phyloP scores from a whole-genome alignment of 2,113 vertebrate species.

The Bubalus kerabau region DNA sequence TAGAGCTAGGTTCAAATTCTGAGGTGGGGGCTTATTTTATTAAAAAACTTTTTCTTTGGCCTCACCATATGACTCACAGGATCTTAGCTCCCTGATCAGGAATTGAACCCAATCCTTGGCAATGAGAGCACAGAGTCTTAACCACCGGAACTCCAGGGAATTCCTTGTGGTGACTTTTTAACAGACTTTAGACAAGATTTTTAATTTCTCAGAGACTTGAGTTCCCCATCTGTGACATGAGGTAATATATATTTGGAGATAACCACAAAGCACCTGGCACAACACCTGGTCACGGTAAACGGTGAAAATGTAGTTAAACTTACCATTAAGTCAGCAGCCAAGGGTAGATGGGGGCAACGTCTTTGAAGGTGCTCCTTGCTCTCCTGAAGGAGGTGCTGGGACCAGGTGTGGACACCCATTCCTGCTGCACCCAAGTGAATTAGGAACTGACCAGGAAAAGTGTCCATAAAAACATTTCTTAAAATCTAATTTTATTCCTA shows the following conservation, averaged over 20 bases:
- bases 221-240: background rate
- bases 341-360: background rate
- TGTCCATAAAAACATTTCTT: slow-evolving; percentile 22
- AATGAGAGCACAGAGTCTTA: background rate
- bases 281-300: background rate
- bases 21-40: background rate
- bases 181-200: background rate
- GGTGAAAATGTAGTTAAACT: background rate
- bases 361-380: background rate
- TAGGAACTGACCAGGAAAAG: background rate
- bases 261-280: background rate
- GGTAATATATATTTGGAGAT: background rate
- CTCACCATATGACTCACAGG: background rate
- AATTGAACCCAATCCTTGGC: background rate
- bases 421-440: background rate
- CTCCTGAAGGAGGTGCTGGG: background rate
- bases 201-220: background rate
- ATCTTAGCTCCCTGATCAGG: background rate
- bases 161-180: background rate
- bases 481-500: slow-evolving; percentile 78
- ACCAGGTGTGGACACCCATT: background rate
- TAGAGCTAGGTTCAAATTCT: background rate
- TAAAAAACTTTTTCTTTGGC: background rate
- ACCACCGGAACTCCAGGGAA: background rate
- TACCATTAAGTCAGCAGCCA: background rate